Percentiles rank a stretch among this genome's conserved stretches.
Evolutionary conservation across 1,140 invertebrate species (phyloP).

Genomic region (Drosophila kurseongensis): DNA sequence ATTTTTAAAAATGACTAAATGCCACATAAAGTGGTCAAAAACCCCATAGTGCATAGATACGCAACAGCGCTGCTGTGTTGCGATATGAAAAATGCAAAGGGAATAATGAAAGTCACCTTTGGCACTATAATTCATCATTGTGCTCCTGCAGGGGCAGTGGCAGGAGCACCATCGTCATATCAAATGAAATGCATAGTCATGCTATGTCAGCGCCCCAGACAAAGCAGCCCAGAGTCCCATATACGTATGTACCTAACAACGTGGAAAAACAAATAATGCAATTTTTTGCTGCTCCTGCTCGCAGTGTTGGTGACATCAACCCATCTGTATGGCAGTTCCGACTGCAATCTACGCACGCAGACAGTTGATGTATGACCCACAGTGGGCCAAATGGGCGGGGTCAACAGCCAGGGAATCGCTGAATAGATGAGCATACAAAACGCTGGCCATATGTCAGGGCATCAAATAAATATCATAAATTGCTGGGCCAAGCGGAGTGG

Average conservation of each 20-base stretch:
- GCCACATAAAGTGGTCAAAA: no score
- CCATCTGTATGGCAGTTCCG: conserved; percentile 28
- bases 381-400: conserved; percentile 40
- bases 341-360: conserved; percentile 60
- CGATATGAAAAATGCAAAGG: conserved; percentile 60
- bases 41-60: conserved; percentile 80
- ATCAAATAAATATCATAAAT: conserved; percentile 76
- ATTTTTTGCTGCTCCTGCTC: conserved; percentile 52
- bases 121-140: conserved; percentile 73
- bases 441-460: conserved; percentile 70
- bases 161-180: conserved; percentile 44
- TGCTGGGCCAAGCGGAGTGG: conserved; percentile 28
- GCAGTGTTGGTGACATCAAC: conserved; percentile 53
- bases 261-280: conserved; percentile 75
- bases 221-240: conserved; percentile 12
- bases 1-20: no score
- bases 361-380: conserved; percentile 64
- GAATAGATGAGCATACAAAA: conserved; percentile 73
- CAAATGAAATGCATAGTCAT: conserved; percentile 80
- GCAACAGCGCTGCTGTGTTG: conserved; percentile 32
- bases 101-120: conserved; percentile 79
- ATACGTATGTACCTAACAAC: conserved; percentile 42
- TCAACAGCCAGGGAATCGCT: conserved; percentile 63
- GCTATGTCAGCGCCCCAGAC: conserved; percentile 44
- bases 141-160: conserved; percentile 7